Base-by-base conservation (phyloP, 2,113 vertebrate genomes). In the Chionis minor region DNA sequence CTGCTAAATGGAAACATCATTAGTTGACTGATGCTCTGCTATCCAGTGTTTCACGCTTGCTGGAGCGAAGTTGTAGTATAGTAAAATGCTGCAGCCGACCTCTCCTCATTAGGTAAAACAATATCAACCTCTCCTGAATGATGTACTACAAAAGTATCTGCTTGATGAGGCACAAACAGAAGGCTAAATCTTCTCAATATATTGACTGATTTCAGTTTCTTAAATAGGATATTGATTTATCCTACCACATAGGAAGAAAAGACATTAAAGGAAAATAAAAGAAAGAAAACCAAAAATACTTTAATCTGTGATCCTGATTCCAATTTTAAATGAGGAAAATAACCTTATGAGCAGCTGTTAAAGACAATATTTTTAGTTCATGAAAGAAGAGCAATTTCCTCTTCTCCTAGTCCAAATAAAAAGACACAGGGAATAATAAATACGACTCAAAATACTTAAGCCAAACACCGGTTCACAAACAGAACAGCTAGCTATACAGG, bases 191-290 rank as follows among this genome's bases (percentile, higher is more conserved):
- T 96, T 92, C 94, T 82, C 94, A 94, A 89, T 56, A 75, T 45
- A 89, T 45, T 79, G 89, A 94, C 75, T 80, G 59, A 93, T 92
- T 97, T 89, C 18, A 89, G 47, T 83, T 96, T 93, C 67, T 94
- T 71, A 92, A 94, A 94, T 45, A 85, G 91, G 74, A 69, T 86
- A 94, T 94, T 96, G 94, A 85, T 90, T 96, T 89, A 91, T 75
- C 24, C 81, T 78, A 61, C 89, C 86, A 90, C 19, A 90, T 30
- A 93, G 55, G 78, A 94, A 86, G 86, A 92, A 90, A 82, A 90
- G 24, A 67, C 65, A 82, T 66, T 79, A 84, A 91, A 88, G 28
- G 59, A 73, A 86, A 74, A 86, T 20, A 79, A 73, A 81, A 80
- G 44, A 85, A 87, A 56, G 65, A 91, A 90, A 92, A 78, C 15